Percentiles rank a stretch among this genome's conserved stretches.
These are phyloP conservation scores for Loripinus fragilis DNA, from an alignment of 2,888 invertebrate species.

Conservation along the genomic window DNA sequence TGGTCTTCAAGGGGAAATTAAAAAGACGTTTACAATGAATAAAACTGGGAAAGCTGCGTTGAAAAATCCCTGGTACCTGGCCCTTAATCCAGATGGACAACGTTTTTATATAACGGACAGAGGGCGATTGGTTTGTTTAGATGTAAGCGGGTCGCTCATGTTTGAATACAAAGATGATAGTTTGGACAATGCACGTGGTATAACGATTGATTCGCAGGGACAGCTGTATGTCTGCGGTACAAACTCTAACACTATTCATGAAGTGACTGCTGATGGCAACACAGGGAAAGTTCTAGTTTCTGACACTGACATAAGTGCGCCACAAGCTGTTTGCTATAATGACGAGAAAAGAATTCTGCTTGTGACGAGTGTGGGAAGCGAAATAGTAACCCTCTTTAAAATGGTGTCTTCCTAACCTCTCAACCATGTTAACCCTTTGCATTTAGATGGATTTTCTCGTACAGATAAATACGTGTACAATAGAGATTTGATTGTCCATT, in stretches of 20 bases:
- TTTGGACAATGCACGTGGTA: conserved; percentile 47
- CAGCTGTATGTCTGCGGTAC: conserved; percentile 55
- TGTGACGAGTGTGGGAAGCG: conserved; percentile 43
- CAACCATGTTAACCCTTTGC: no score
- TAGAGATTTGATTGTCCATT: no score
- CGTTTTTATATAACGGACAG: conserved; percentile 52
- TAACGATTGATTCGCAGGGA: conserved; percentile 46
- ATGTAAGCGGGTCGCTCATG: conserved; percentile 38
- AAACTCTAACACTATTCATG: conserved; percentile 49
- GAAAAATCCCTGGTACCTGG: conserved; percentile 52
- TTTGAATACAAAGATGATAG: conserved; percentile 46
- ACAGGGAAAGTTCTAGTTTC: conserved; percentile 31
- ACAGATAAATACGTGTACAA: no score
- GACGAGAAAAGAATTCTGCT: conserved; percentile 41
- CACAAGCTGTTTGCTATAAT: conserved; percentile 52
- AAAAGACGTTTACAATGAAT: conserved; percentile 44
- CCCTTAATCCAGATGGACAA: conserved; percentile 53
- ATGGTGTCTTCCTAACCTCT: conserved; percentile 2
- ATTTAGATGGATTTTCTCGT: no score
- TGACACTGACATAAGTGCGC: conserved; percentile 42
- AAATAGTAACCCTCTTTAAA: conserved; percentile 44
- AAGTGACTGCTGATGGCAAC: conserved; percentile 51
- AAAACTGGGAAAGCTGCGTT: conserved; percentile 36
- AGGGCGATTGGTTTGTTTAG: conserved; percentile 48
- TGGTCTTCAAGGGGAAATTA: conserved; percentile 44